Evolutionary conservation across 2,888 invertebrate species (phyloP).

Genomic region (Dendrolimus houi): DNA sequence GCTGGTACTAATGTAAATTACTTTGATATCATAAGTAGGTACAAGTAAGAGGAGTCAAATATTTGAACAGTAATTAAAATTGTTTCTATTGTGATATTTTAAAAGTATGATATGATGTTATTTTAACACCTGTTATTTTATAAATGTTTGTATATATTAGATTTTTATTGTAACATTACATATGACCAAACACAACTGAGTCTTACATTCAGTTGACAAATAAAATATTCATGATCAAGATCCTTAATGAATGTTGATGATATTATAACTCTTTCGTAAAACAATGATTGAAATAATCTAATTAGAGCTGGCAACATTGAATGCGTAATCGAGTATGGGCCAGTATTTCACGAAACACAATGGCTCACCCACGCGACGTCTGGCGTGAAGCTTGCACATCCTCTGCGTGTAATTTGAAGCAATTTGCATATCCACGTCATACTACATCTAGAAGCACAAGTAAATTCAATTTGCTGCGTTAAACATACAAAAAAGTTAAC

Average conservation of each 20-base stretch:
- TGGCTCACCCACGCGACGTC: constrained; percentile 67
- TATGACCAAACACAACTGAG: no score
- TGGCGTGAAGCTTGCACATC: constrained; percentile 48
- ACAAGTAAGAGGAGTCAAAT: no score
- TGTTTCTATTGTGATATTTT: no score
- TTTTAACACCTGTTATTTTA: no score
- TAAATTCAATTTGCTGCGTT: constrained; percentile 41
- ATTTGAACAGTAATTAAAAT: no score
- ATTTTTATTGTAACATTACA: no score
- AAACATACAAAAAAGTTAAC: constrained; percentile 34
- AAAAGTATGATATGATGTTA: no score
- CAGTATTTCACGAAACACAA: constrained; percentile 57
- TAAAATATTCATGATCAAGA: background rate
- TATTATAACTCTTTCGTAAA: constrained; percentile 17
- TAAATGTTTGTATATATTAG: no score
- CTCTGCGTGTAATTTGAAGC: constrained; percentile 47
- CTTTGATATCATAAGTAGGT: no score
- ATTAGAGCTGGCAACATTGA: constrained; percentile 43
- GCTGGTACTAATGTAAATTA: no score
- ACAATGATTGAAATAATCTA: constrained; percentile 34
- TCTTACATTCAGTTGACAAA: background rate
- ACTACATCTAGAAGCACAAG: constrained; percentile 32
- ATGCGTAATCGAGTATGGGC: constrained; percentile 45
- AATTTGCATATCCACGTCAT: constrained; percentile 56
- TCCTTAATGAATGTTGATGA: constrained; percentile 1